Percentiles rank a stretch among this genome's conserved stretches.
Conservation (phyloP, 2,888 invertebrate species). For the Penaeus monodon region DNA sequence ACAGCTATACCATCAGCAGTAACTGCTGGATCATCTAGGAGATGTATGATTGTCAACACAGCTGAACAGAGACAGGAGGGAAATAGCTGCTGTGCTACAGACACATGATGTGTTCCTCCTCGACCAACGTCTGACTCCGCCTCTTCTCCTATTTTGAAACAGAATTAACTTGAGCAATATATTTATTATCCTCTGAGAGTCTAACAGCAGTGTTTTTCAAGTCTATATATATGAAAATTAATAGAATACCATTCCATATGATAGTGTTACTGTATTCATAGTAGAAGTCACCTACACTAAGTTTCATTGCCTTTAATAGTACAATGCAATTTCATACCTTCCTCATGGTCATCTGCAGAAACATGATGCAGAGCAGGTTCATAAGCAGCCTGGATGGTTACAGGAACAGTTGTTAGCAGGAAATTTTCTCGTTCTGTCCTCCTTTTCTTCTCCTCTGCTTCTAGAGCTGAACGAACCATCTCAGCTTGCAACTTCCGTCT, state of each 20-base stretch:
- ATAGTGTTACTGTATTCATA: background rate
- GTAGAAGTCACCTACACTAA: background rate
- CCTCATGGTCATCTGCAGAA: slow-evolving; percentile 86
- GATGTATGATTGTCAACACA: slow-evolving; percentile 92
- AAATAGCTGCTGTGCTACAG: slow-evolving; percentile 94
- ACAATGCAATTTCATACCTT: slow-evolving; percentile 74
- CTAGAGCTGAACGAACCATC: slow-evolving; percentile 92
- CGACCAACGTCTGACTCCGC: slow-evolving; percentile 77
- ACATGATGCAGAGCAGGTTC: slow-evolving; percentile 81
- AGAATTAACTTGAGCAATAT: too few relatives aligned
- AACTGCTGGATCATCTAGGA: slow-evolving; percentile 96
- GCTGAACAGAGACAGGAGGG: slow-evolving; percentile 97
- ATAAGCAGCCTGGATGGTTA: slow-evolving; percentile 93
- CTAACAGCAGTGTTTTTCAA: too few relatives aligned
- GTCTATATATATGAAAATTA: background rate
- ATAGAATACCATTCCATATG: background rate
- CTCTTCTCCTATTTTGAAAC: slow-evolving; percentile 71
- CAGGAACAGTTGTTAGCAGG: slow-evolving; percentile 93
- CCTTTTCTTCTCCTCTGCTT: slow-evolving; percentile 95
- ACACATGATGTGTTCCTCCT: slow-evolving; percentile 80
- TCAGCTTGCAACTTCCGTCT: slow-evolving; percentile 99
- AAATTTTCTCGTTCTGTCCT: slow-evolving; percentile 95
- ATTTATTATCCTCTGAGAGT: too few relatives aligned
- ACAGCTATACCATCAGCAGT: slow-evolving; percentile 94
- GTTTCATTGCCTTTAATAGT: background rate